Evolutionary conservation across 2,888 invertebrate species (phyloP), one percentile per base, ranked within the genome.

Genomic region (Mythimna lalbum): DNA sequence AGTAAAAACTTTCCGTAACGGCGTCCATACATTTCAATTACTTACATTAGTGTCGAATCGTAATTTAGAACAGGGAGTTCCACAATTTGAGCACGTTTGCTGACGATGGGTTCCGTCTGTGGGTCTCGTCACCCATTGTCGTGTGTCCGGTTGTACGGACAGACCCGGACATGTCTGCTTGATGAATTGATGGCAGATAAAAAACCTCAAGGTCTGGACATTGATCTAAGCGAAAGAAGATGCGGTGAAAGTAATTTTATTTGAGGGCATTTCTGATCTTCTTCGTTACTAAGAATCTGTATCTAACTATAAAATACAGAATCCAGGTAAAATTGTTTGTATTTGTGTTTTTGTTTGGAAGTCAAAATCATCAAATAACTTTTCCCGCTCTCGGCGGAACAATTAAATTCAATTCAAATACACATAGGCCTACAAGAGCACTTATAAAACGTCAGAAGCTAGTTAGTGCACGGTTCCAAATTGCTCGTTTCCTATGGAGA

Each of bases 111-210:
- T 89, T 88, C 83, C 82, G 81, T 82, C 82, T 85, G 82, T 85
- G 88, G 84, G 86, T 85, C 79, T 83, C 83, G 86, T 86, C 85
- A 86, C 85, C 90, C 84, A 90, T 92, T 92, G 91, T 92, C 87
- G 84, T 86, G 80, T 79, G 81, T 79, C 81, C 87, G 89, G 89
- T 88, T 89, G 79, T 65, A 21, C 78, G 76, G 60, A 57, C 50
- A 61, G 57, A 87, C 83, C 86, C 87, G 86, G 87, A 90, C 89
- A 89, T 89, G 89, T 91, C 88, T 81, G 83, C 89, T 88, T 93
- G 92, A 93, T 92, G 90, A 91, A 93, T 93, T 89, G 88, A 90
- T 88, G 83, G 77, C 67, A 69, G 68, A 78, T 80, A 78, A 80
- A 83, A 78, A 80, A 73, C 76, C 60, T 83, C 71, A 82, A 80